Evolutionary conservation across 2,888 invertebrate genomes (phyloP), one percentile per base, ranked within the genome.

Genomic region (Noctua pronuba): DNA sequence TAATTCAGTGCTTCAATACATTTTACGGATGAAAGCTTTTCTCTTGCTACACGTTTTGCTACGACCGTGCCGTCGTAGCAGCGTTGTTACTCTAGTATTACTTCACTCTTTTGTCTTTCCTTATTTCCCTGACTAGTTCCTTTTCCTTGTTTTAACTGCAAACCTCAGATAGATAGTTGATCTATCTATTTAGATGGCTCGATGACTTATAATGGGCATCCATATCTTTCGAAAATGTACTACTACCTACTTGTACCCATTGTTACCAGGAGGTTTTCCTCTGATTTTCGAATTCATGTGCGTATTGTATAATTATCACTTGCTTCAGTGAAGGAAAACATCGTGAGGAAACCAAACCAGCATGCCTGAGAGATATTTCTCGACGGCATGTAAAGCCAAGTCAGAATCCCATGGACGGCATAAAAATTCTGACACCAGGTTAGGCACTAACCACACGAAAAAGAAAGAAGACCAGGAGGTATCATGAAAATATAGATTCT

Each of bases 101-200:
- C 46, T 31, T 73, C n/a, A 55, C 46, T 55, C 38, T 4, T 73
- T 55, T 41, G 2, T 0, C 8, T 81, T 78, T 81, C 74, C 81
- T 78, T 46, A 73, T 81, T 73, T 73, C 81, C 55, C 11, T n/a
- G 49, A n/a, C 55, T 31, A 78, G 28, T 78, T 81, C 73, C 55
- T 73, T 31, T 78, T 78, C 74, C 74, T 78, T 46, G 55, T 46
- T 38, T 18, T 46, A 24, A 65, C 28, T 38, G 16, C 38, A 78
- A 73, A n/a, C 52, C 16, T 41, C n/a, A n/a, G 35, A 44, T 11
- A 41, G 60, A 31, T 21, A 10, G 31, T 35, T 62, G 3, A 46
- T 62, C 10, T 69, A 41, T 41, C 21, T 5, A 28, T 65, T 8
- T 24, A 35, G 10, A 49, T 79, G 16, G n/a, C 1, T 18, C 31